A percentile compares a stretch with the other conserved stretches of the same genome.
phyloP scores from a whole-genome alignment of 2,888 invertebrate genomes.

The Bombylius major region DNA sequence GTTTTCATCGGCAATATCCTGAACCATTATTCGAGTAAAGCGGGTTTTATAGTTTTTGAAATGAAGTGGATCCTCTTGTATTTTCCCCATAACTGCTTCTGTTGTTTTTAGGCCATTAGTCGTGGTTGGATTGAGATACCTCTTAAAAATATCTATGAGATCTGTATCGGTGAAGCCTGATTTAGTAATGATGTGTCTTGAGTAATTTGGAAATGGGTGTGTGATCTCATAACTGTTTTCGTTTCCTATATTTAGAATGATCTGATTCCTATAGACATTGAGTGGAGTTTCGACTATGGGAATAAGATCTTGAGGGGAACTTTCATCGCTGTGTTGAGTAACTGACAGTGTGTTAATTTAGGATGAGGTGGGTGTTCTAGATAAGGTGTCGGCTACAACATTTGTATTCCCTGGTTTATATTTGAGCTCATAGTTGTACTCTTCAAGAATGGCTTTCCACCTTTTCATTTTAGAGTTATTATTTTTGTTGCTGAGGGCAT shows the following conservation, averaged over 20 bases:
- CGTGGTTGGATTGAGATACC: neutral
- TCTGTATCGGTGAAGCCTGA: neutral
- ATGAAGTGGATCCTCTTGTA: neutral
- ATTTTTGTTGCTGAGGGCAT: constrained; percentile 14
- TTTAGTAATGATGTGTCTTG: neutral
- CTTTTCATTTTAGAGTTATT: constrained; percentile 11
- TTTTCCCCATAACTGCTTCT: too few relatives aligned
- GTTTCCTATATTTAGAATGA: constrained; percentile 3
- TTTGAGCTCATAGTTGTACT: constrained; percentile 9
- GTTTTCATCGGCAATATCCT: too few relatives aligned
- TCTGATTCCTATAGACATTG: constrained; percentile 13
- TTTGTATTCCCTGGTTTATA: constrained; percentile 11
- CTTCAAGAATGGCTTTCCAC: constrained; percentile 11
- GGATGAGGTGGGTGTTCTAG: neutral
- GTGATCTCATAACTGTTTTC: constrained; percentile 1
- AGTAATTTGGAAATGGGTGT: neutral
- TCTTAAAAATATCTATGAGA: neutral
- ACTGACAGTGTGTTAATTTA: neutral
- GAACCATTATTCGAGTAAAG: too few relatives aligned
- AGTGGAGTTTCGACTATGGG: constrained; percentile 5
- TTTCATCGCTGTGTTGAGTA: constrained; percentile 5
- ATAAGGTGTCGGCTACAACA: constrained; percentile 9
- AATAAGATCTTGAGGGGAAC: constrained; percentile 6
- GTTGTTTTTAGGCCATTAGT: neutral
- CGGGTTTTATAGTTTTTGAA: constrained; percentile 1